phyloP scores from a whole-genome alignment of 1,140 invertebrate genomes.

The Rhizoglyphus robini region DNA sequence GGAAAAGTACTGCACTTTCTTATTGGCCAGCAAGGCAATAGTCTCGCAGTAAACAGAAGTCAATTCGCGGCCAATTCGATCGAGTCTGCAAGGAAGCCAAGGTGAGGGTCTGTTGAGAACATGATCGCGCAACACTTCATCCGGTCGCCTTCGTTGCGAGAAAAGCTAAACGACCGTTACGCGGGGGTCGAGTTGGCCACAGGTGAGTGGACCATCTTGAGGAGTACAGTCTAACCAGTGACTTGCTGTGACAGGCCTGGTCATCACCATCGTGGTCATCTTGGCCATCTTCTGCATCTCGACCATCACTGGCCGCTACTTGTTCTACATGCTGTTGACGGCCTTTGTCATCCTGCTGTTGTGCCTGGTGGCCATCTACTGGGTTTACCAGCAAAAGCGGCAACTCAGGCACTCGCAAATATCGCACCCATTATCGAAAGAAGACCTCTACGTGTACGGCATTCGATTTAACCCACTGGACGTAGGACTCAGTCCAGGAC shows the following conservation, averaged over 20 bases:
- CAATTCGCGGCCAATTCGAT: neutral
- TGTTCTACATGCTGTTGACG: neutral
- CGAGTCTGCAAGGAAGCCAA: neutral
- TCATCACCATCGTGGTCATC: conserved; percentile 12
- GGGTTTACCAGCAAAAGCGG: conserved; percentile 8
- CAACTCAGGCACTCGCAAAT: neutral
- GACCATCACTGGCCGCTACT: neutral
- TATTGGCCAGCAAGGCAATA: neutral
- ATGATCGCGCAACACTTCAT: conserved; percentile 20
- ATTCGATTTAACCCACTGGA: conserved; percentile 1
- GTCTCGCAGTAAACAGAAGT: neutral
- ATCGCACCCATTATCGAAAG: neutral
- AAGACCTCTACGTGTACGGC: neutral
- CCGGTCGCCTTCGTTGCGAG: conserved; percentile 12
- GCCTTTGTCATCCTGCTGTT: neutral
- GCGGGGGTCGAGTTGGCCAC: conserved; percentile 10
- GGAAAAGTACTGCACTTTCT: neutral
- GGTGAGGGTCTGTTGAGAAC: neutral
- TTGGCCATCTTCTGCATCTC: conserved; percentile 16
- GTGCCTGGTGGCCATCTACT: neutral
- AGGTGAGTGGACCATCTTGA: neutral
- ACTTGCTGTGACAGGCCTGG: neutral
- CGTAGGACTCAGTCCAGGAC: neutral
- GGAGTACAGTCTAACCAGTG: neutral
- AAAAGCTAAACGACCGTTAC: conserved; percentile 15